Conservation (phyloP, 37 sponge, comb jelly and placozoan genomes). For the Halisarca cf. caerulea region DNA sequence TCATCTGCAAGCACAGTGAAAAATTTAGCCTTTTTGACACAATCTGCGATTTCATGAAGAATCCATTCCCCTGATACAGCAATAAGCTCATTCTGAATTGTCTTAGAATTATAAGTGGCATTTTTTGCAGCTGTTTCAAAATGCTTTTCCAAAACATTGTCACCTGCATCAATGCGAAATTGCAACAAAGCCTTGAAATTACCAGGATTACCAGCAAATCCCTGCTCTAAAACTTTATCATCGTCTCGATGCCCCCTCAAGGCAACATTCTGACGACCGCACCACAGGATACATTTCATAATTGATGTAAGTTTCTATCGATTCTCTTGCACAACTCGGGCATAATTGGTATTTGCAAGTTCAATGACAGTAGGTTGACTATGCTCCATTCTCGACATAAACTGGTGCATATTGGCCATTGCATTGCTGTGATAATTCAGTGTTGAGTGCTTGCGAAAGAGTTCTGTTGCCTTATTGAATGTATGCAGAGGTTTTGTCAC, state of each 20-base stretch:
- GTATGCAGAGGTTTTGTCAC: not conserved
- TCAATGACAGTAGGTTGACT: not conserved
- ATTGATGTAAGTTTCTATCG: not conserved
- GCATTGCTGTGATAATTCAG: not conserved
- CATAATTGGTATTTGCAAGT: not conserved
- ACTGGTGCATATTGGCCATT: not conserved
- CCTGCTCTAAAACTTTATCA: not conserved
- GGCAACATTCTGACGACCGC: not conserved
- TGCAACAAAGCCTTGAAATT: not conserved
- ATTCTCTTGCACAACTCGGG: not conserved
- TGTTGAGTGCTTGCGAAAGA: not conserved
- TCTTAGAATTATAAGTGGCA: not conserved
- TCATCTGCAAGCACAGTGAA: constrained; percentile 16
- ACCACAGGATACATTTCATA: not conserved
- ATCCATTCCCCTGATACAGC: not conserved
- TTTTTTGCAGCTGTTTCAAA: not conserved
- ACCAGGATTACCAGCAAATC: not conserved
- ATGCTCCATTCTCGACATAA: not conserved
- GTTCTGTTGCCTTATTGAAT: not conserved
- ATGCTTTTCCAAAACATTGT: constrained; percentile 9
- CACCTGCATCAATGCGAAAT: constrained; percentile 17
- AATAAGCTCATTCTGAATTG: constrained; percentile 18
- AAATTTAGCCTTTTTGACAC: not conserved
- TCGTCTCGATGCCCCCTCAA: not conserved
- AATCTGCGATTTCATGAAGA: not conserved